Evolutionary conservation across 2,888 invertebrate genomes (phyloP), one percentile per base, ranked within the genome.

Genomic region (Erannis defoliaria): DNA sequence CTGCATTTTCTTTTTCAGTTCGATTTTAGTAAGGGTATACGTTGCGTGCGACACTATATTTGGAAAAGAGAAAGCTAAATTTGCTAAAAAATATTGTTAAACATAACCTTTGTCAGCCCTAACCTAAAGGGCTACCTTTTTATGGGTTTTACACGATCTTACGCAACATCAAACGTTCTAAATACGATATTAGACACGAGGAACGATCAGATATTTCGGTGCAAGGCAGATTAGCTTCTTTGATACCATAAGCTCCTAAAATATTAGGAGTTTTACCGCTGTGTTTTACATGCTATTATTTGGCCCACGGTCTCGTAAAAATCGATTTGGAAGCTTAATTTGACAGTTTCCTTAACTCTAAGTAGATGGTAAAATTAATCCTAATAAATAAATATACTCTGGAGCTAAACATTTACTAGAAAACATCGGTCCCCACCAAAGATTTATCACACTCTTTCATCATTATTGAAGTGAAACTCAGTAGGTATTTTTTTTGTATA

Each of bases 131-230:
- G 62, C 69, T 73, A 70, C 74, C 74, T 73, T 75, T 75, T 78
- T 82, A 73, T 73, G 75, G 72, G 62, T 72, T 62, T 75, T 71
- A 77, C 73, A 72, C 68, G 61, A 73, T 70, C 68, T 81, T 79
- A 73, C 70, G 73, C 68, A 77, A 82, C 60, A 68, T 70, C 64
- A 72, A 73, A 69, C 65, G 69, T 66, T 74, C 68, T 73, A 71
- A 72, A 73, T 70, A 71, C 68, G 49, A 56, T 68, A 76, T 63
- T 69, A 65, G 71, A 71, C 55, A 53, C 64, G 59, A 54, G 66
- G 59, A 61, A 67, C 55, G 61, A 64, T 68, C 67, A 67, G 72
- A 68, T 64, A 67, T 55, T 48, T 55, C 51, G 43, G 61, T 51
- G 33, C 33, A 46, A 61, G 61, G 55, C 70, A 68, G 73, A 73